phyloP scores from a whole-genome alignment of 2,888 invertebrate genomes.

The Chydorus sphaericus region DNA sequence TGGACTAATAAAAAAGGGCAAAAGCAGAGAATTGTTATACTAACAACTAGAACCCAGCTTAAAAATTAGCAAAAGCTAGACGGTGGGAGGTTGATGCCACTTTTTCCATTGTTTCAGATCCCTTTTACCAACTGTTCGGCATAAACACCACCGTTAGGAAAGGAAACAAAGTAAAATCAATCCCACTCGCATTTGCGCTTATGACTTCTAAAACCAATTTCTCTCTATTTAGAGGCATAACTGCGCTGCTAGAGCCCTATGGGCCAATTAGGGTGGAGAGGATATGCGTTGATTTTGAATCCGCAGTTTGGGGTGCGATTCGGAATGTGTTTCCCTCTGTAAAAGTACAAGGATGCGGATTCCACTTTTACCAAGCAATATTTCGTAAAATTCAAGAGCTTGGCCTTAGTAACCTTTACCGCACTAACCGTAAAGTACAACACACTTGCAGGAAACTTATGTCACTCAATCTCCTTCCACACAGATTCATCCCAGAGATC shows the following conservation, averaged over 20 bases:
- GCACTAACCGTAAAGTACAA: neutral
- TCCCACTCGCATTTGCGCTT: neutral
- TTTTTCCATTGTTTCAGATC: neutral
- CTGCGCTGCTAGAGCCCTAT: neutral
- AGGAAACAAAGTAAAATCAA: neutral
- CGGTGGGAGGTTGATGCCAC: constrained; percentile 3
- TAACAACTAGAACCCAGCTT: neutral
- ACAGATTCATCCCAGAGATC: neutral
- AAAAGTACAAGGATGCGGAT: neutral
- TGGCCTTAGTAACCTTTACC: neutral
- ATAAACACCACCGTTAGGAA: neutral
- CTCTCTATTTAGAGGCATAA: neutral
- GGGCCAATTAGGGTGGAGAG: neutral
- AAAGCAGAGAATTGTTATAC: neutral
- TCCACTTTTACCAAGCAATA: neutral
- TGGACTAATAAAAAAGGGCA: neutral
- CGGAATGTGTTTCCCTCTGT: neutral
- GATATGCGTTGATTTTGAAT: neutral
- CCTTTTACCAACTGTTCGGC: neutral
- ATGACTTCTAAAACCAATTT: neutral
- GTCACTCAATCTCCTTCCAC: neutral
- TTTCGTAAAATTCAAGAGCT: neutral
- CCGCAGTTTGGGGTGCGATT: neutral
- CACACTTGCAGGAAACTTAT: neutral
- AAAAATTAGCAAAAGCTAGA: neutral